Percentiles rank a stretch among this genome's conserved stretches.
Conservation (phyloP, 1,140 invertebrate species). For the Anastrepha ludens region DNA sequence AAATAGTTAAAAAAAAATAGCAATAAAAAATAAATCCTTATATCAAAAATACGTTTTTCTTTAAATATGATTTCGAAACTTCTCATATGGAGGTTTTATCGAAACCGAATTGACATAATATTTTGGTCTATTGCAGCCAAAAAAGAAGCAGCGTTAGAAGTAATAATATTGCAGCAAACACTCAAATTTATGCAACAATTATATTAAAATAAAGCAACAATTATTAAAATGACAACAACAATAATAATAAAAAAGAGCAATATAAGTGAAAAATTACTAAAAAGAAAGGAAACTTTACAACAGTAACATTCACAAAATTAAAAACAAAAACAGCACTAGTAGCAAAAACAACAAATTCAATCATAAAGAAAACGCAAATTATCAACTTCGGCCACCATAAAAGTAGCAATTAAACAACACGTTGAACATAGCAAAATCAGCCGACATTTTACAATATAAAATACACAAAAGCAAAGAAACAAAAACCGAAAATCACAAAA, state of each 20-base stretch:
- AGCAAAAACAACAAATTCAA: not conserved
- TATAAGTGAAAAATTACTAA: constrained; percentile 17
- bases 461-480: not conserved
- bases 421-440: constrained; percentile 24
- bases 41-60: too few species aligned
- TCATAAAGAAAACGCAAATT: not conserved
- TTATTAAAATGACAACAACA: not conserved
- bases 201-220: constrained; percentile 5
- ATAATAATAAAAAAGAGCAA: not conserved
- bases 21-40: too few species aligned
- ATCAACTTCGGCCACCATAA: not conserved
- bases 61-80: too few species aligned
- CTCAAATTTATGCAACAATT: too few species aligned
- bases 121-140: not conserved
- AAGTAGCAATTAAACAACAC: constrained; percentile 39
- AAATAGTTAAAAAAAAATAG: too few species aligned
- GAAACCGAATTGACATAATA: too few species aligned
- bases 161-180: not conserved
- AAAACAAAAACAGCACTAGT: not conserved
- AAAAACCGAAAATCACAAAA: not conserved
- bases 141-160: not conserved
- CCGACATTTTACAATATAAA: not conserved
- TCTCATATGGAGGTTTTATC: too few species aligned
- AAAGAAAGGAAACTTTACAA: not conserved
- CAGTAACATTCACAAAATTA: not conserved